Conservation (phyloP, 2,888 invertebrate species). For the Biston betularia region DNA sequence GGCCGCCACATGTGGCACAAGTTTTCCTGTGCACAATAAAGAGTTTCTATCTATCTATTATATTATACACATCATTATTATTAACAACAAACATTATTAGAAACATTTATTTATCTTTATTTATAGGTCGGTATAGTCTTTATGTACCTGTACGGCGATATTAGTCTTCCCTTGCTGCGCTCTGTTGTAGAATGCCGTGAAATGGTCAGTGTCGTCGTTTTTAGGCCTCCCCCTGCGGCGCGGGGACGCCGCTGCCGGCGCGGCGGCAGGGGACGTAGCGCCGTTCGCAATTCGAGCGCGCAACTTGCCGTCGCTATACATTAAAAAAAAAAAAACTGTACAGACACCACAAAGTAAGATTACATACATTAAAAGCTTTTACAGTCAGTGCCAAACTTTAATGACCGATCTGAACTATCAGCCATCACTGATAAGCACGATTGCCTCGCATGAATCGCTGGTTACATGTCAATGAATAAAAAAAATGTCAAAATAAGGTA, state of each 20-base stretch:
- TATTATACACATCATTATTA: too few relatives aligned
- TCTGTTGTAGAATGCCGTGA: slow-evolving; percentile 69
- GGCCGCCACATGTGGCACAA: too few relatives aligned
- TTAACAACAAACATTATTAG: too few relatives aligned
- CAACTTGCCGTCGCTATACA: slow-evolving; percentile 56
- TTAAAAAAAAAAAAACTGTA: not conserved
- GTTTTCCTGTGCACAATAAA: too few relatives aligned
- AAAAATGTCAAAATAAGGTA: too few relatives aligned
- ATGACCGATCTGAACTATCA: slow-evolving; percentile 1
- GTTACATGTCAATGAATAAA: too few relatives aligned
- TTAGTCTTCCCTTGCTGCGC: slow-evolving; percentile 50
- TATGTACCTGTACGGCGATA: slow-evolving; percentile 73
- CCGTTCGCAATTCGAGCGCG: slow-evolving; percentile 65
- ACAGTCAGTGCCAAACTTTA: not conserved
- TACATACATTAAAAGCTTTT: not conserved
- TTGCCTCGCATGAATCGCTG: too few relatives aligned
- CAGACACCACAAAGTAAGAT: not conserved
- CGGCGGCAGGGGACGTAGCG: slow-evolving; percentile 55
- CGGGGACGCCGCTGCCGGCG: slow-evolving; percentile 45
- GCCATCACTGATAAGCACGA: too few relatives aligned
- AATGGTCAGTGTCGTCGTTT: slow-evolving; percentile 69
- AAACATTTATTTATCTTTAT: too few relatives aligned
- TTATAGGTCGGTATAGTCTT: too few relatives aligned
- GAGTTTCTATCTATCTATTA: too few relatives aligned
- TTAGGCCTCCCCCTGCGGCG: slow-evolving; percentile 65